Evolutionary conservation across 1,140 invertebrate species (phyloP).

Genomic region (Elymnias hypermnestra): DNA sequence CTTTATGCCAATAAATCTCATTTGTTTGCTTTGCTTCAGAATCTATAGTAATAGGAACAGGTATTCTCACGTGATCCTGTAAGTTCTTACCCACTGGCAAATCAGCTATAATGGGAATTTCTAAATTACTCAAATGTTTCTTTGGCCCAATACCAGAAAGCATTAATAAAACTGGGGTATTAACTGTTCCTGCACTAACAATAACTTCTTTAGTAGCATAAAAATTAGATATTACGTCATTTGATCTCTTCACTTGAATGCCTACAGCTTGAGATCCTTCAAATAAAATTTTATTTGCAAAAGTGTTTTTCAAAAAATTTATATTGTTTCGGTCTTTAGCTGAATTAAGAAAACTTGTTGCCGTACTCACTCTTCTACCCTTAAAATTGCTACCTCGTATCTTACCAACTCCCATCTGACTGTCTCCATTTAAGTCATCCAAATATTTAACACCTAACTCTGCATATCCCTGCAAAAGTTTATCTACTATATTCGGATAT

Average conservation of each 20-base stretch:
- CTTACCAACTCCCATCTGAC: conserved; percentile 69
- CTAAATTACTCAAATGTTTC: conserved; percentile 76
- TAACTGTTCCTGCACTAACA: conserved; percentile 82
- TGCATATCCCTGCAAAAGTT: conserved; percentile 58
- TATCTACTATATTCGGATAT: conserved; percentile 39
- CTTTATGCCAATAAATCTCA: conserved; percentile 48
- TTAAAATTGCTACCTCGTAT: conserved; percentile 61
- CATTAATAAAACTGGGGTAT: conserved; percentile 79
- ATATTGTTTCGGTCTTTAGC: conserved; percentile 80
- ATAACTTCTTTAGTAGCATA: conserved; percentile 82
- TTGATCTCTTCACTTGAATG: conserved; percentile 41
- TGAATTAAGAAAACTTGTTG: conserved; percentile 78
- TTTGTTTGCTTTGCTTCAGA: conserved; percentile 60
- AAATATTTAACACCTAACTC: conserved; percentile 56
- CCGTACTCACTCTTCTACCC: conserved; percentile 80
- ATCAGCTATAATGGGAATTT: conserved; percentile 79
- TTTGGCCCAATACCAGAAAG: conserved; percentile 57
- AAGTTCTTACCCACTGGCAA: conserved; percentile 84
- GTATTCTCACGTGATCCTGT: conserved; percentile 85
- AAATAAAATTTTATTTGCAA: conserved; percentile 41
- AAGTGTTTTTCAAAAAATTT: conserved; percentile 75
- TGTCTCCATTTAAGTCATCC: conserved; percentile 67
- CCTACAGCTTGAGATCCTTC: conserved; percentile 32
- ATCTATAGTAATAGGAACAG: conserved; percentile 78
- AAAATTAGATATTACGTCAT: conserved; percentile 69